These are phyloP conservation scores for Volucella zonaria DNA, from an alignment of 2,888 invertebrate genomes.

Conservation along the genomic window DNA sequence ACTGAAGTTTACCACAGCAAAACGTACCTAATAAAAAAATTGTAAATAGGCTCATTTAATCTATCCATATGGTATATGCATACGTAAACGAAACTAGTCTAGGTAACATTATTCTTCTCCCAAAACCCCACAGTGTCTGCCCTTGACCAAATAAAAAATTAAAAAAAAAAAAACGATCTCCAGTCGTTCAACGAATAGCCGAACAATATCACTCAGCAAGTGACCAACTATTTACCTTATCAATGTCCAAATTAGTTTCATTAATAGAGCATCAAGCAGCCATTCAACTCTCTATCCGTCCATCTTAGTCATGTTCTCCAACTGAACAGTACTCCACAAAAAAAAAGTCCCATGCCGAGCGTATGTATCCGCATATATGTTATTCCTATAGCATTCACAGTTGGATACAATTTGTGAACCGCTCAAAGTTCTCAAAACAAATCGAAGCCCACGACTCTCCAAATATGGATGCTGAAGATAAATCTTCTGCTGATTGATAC, in stretches of 20 bases:
- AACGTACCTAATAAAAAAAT: no score
- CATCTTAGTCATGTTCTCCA: constrained; percentile 16
- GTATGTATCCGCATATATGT: constrained; percentile 1
- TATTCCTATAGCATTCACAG: constrained; percentile 46
- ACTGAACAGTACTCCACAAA: constrained; percentile 4
- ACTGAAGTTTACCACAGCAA: no score
- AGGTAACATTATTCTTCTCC: not conserved
- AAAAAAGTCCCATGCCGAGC: constrained; percentile 35
- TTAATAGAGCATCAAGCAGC: constrained; percentile 54
- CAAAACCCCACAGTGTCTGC: not conserved
- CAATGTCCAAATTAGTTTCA: constrained; percentile 48
- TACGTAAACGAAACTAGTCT: not conserved
- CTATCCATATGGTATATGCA: no score
- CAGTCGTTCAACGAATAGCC: constrained; percentile 12
- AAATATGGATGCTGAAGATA: constrained; percentile 51
- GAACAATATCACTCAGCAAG: constrained; percentile 33
- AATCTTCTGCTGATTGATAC: constrained; percentile 61
- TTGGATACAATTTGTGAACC: constrained; percentile 51
- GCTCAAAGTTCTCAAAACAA: constrained; percentile 47
- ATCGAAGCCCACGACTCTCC: constrained; percentile 51
- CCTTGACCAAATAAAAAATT: not conserved
- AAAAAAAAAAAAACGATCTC: not conserved
- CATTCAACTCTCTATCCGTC: constrained; percentile 29
- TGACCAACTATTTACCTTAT: constrained; percentile 51
- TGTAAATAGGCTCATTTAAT: no score